These are phyloP conservation scores for Sphaerodactylus townsendi DNA, from an alignment of 2,113 vertebrate species.

Conservation along the genomic window DNA sequence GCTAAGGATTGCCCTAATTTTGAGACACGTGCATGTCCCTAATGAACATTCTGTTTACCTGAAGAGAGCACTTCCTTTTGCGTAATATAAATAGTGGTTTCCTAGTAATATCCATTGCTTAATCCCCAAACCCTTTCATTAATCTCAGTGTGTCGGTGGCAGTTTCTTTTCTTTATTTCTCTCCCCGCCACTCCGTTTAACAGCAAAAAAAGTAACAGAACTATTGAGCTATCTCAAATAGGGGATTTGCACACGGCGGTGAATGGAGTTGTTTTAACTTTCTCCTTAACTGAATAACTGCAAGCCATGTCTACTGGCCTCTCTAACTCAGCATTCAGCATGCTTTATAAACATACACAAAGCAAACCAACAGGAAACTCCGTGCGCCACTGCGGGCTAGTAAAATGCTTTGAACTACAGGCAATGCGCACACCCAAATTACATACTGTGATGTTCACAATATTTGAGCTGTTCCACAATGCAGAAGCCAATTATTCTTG, in stretches of 20 bases:
- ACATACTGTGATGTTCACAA: conserved; percentile 60
- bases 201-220: conserved; percentile 16
- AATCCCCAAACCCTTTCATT: background rate
- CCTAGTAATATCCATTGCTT: background rate
- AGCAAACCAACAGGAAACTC: conserved; percentile 62
- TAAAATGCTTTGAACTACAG: conserved; percentile 70
- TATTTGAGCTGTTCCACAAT: conserved; percentile 68
- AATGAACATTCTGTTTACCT: background rate
- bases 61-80: background rate
- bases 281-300: conserved; percentile 17
- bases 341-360: conserved; percentile 56
- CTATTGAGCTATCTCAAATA: background rate
- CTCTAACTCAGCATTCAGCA: conserved; percentile 22
- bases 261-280: background rate
- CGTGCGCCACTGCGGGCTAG: conserved; percentile 58
- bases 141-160: background rate
- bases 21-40: background rate
- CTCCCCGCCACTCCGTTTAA: background rate
- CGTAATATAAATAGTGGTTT: background rate
- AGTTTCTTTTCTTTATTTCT: background rate
- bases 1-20: background rate
- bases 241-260: conserved; percentile 23
- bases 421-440: conserved; percentile 65
- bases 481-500: conserved; percentile 73
- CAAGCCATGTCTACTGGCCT: conserved; percentile 6